Evolutionary conservation across 2,888 invertebrate species (phyloP), one percentile per base, ranked within the genome.

Genomic region (Parapristionchus giblindavisi): DNA sequence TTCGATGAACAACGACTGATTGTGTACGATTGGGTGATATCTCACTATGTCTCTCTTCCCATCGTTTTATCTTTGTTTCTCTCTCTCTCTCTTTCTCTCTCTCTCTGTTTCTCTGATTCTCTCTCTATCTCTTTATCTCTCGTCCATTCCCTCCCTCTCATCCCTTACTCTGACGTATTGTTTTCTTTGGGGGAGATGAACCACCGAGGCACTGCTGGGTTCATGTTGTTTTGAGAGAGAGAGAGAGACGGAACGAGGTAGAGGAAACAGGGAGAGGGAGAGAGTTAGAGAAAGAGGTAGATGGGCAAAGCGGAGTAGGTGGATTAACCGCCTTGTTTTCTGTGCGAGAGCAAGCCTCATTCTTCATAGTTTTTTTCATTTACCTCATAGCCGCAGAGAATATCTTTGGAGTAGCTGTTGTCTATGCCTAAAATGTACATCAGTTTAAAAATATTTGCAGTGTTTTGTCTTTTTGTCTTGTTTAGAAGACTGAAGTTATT

Each of bases 261-360:
- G 21, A 66, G 51, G 51, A 43, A 43, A 8, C 11, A 24, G 17
- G 38, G 51, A 48, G 48, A 32, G 29, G 56, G 24, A 68, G 51
- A 36, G 52, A 48, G n/a, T n/a, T n/a, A n/a, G 21, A 51, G 21
- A 51, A 21, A 51, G 21, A 51, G 14, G 14, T 51, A 51, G 21
- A 51, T 17, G 51, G 51, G 51, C 21, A 51, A 17, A 51, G 14
- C n/a, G n/a, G n/a, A n/a, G n/a, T n/a, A n/a, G n/a, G n/a, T n/a
- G 63, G 63, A 63, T 63, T 63, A 63, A 63, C 63, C 43, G 63
- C 63, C 38, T 63, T 63, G 63, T 63, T 63, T 63, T 63, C 27
- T 63, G 63, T 63, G 63, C 24, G 11, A 29, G 48, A n/a, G n/a
- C n/a, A 38, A 38, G 21, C 17, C 36, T 43, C 43, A 14, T 43